These are phyloP conservation scores for Thalassaphorura encarpata DNA, from an alignment of 1,140 invertebrate species.

Conservation along the genomic window DNA sequence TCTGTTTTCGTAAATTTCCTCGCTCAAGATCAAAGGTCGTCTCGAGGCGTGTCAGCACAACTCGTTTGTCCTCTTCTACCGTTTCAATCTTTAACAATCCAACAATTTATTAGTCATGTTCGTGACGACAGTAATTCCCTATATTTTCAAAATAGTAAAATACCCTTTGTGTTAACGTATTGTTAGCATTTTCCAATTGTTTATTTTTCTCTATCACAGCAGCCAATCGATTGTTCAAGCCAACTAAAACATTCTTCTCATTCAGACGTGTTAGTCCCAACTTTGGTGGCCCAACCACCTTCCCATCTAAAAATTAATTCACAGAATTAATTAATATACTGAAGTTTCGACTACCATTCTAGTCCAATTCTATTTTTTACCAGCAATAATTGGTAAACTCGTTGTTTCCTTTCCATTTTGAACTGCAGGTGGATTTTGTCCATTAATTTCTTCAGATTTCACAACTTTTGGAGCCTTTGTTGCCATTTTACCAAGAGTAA, in stretches of 20 bases:
- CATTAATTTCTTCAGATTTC: too few species aligned
- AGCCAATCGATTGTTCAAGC: conserved; percentile 18
- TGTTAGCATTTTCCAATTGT: conserved; percentile 17
- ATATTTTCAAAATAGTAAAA: not conserved
- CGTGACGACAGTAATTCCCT: not conserved
- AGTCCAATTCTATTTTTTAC: too few species aligned
- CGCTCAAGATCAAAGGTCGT: too few species aligned
- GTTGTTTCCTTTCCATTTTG: too few species aligned
- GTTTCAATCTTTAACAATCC: conserved; percentile 7
- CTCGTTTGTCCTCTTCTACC: conserved; percentile 8
- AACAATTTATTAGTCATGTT: not conserved
- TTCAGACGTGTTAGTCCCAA: too few species aligned
- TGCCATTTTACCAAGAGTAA: too few species aligned
- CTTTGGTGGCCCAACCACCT: too few species aligned
- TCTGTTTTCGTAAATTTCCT: too few species aligned
- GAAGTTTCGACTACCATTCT: not conserved
- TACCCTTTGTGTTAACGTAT: conserved; percentile 9
- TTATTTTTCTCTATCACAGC: conserved; percentile 19
- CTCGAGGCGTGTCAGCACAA: conserved; percentile 2
- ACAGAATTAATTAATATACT: not conserved
- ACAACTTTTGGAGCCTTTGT: too few species aligned
- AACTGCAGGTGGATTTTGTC: too few species aligned
- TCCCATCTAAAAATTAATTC: not conserved
- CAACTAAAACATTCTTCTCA: conserved; percentile 16
- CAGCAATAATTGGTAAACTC: too few species aligned